Conservation (phyloP, 2,113 vertebrate genomes). For the Turdus rufiventris region DNA sequence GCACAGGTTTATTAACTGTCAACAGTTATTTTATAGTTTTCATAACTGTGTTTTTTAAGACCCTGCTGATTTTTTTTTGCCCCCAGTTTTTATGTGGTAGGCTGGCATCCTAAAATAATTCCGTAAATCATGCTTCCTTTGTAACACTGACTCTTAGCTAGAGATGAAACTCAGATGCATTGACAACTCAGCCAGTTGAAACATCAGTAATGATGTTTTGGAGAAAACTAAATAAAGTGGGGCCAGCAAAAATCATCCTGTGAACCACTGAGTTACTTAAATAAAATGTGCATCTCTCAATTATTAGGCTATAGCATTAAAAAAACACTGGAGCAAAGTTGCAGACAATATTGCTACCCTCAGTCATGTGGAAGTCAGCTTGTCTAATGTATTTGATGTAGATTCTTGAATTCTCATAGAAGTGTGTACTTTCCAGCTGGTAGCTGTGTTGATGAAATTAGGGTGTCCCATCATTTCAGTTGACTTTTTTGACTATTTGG, state of each 20-base stretch:
- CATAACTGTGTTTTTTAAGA: slow-evolving; percentile 21
- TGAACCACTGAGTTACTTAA: background rate
- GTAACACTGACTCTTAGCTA: background rate
- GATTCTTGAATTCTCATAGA: background rate
- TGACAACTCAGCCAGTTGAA: background rate
- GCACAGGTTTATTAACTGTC: slow-evolving; percentile 46
- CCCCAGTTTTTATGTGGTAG: background rate
- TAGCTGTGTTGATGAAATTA: background rate
- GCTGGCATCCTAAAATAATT: background rate
- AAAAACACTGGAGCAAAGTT: background rate
- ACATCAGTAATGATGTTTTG: background rate
- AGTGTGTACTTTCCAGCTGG: background rate
- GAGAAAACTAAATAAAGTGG: background rate
- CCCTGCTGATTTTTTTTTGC: background rate
- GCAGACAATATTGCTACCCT: background rate
- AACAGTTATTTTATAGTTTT: slow-evolving; percentile 12
- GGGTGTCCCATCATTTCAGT: background rate
- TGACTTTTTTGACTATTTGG: background rate
- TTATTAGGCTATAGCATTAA: background rate
- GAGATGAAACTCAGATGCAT: background rate
- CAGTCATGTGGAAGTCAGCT: background rate
- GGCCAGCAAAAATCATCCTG: background rate
- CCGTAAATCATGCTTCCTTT: background rate
- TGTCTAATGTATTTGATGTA: background rate
- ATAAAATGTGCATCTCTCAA: background rate